Evolutionary conservation across 2,888 invertebrate species (phyloP), one percentile per base, ranked within the genome.

Genomic region (Physocephala rufipes): DNA sequence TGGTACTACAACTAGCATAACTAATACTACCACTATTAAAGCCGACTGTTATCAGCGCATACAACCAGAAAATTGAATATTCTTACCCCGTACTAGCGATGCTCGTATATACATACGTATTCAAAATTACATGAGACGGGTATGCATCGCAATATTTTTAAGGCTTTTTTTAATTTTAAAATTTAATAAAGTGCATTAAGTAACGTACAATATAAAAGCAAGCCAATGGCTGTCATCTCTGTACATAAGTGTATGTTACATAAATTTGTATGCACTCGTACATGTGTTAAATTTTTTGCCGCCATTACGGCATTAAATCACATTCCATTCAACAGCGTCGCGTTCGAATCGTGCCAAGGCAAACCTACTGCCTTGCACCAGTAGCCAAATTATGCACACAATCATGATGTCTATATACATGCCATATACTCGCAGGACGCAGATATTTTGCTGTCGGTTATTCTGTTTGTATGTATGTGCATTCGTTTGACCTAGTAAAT

Each of bases 401-500:
- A 36, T 24, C 53, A 53, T 53, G 53, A 53, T 15, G 26, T 47
- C 66, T 21, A 63, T 36, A 51, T 15, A 63, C 28, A 71, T 49
- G 47, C n/a, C 69, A n/a, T 24, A 61, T 16, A 66, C 55, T 28
- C 24, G 49, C 12, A 49, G 49, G 5, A 4, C 13, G 58, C 24
- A 58, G 15, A 21, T 58, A 58, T 4, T 24, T n/a, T n/a, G n/a
- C n/a, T 43, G 63, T 24, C 21, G 2, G 36, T 12, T 13, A 36
- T 28, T 21, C 2, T 15, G 28, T 66, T n/a, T n/a, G 55, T 55
- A 61, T 70, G 59, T 66, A 70, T 71, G 71, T 75, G 26, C 16
- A 21, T 53, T 12, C 43, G 53, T 21, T 78, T 80, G 80, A 80
- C 81, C 81, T 73, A 81, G 80, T 80, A 80, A 77, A 79, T 81